These are phyloP conservation scores for Drosophila tropicalis DNA, from an alignment of 1,140 invertebrate genomes.

Conservation along the genomic window DNA sequence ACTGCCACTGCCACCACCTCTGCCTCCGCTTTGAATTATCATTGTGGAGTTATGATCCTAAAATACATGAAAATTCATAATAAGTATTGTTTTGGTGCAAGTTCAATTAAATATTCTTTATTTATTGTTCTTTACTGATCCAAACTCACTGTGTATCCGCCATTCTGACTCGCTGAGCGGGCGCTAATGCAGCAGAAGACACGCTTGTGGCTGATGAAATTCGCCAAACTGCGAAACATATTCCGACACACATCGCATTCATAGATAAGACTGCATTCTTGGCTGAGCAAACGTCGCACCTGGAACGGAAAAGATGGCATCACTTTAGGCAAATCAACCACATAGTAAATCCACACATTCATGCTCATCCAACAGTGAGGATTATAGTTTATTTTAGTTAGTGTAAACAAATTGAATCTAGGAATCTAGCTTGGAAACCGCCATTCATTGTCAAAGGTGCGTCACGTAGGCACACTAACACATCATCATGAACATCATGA, in stretches of 20 bases:
- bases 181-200: constrained; percentile 87
- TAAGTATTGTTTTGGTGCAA: too few relatives aligned
- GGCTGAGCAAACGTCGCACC: constrained; percentile 88
- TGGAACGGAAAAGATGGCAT: constrained; percentile 72
- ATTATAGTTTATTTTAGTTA: not conserved
- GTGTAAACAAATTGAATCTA: not conserved
- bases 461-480: constrained; percentile 64
- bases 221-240: constrained; percentile 91
- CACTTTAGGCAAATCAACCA: not conserved
- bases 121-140: constrained; percentile 50
- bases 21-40: constrained; percentile 55
- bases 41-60: constrained; percentile 71
- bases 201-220: constrained; percentile 93
- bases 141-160: constrained; percentile 84
- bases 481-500: constrained; percentile 11
- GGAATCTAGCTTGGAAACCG: constrained; percentile 17
- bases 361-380: not conserved
- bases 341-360: constrained; percentile 2
- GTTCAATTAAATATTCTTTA: constrained; percentile 6
- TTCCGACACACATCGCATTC: constrained; percentile 94
- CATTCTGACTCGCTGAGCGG: constrained; percentile 76
- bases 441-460: constrained; percentile 56
- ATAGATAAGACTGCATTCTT: constrained; percentile 93
- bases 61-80: not conserved
- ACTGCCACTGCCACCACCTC: not conserved